Evolutionary conservation across 37 sponge, comb jelly and placozoan species (phyloP).

Genomic region (Haliclona indistincta): DNA sequence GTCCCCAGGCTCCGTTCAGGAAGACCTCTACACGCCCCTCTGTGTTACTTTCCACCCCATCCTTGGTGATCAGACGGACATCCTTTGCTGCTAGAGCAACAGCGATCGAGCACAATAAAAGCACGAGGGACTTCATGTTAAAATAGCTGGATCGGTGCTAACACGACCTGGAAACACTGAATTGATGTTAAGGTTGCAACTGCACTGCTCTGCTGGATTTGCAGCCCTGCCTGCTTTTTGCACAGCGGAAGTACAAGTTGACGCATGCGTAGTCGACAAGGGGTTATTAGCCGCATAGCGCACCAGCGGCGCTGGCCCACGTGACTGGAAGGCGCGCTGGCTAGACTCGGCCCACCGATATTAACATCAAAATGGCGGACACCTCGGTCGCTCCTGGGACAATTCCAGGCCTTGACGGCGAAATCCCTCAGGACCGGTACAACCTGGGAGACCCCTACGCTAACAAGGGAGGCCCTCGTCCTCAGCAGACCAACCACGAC

Average conservation of each 20-base stretch:
- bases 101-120: background rate
- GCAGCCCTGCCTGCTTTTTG: no score
- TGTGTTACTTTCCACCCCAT: background rate
- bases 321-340: no score
- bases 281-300: no score
- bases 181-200: background rate
- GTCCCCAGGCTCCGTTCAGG: slow-evolving; percentile 15
- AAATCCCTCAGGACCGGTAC: slow-evolving; percentile 10
- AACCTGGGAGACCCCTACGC: slow-evolving; percentile 12
- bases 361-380: slow-evolving; percentile 33
- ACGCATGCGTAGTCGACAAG: no score
- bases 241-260: no score
- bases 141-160: background rate
- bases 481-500: background rate
- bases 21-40: slow-evolving; percentile 34
- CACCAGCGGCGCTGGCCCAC: no score
- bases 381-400: no score
- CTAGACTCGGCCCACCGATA: slow-evolving; percentile 8
- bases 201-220: no score
- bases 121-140: background rate
- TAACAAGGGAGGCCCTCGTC: background rate
- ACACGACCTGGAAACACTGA: background rate
- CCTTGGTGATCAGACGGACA: slow-evolving; percentile 14
- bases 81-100: background rate
- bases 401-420: slow-evolving; percentile 41